Base-by-base conservation (phyloP, 2,113 vertebrate genomes). In the Eretmochelys imbricata region DNA sequence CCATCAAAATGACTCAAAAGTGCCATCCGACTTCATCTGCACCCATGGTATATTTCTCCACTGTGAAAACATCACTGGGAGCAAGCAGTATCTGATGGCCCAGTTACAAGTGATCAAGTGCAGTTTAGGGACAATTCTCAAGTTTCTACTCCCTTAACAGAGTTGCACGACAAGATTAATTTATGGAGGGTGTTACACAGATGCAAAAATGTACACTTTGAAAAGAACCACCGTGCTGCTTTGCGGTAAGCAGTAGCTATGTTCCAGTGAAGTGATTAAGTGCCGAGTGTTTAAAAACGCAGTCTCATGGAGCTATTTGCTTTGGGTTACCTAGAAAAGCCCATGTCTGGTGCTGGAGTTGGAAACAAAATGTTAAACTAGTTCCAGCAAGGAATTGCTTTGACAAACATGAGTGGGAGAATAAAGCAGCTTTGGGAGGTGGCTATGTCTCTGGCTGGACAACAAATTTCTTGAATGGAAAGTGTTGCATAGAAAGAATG, bases 381-480 rank as follows among this genome's bases (percentile, higher is more conserved):
- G 85, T 97, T 96, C 96, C 95, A 94, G 95, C 94, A 97, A 97
- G 96, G 96, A 27, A 51, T 96, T 95, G 89, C 97, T 98, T 98
- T 97, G 98, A 98, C 96, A 97, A 85, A 89, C 82, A 94, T 81
- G 84, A 88, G 65, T 81, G 87, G 79, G 93, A 94, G 96, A 89
- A 96, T 97, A 95, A 90, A 97, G 83, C 89, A 96, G 95, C 96
- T 97, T 94, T 95, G 81, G 72, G 89, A 69, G 78, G 89, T 91
- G 88, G 94, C 91, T 95, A 79, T 96, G 92, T 96, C 95, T 95
- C 91, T 95, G 93, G 87, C 91, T 93, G 85, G 95, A 97, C 88
- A 96, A 96, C 96, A 96, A 91, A 82, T 95, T 91, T 96, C 91
- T 94, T 87, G 94, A 97, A 95, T 42, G 90, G 97, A 97, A 97